Evolutionary conservation across 2,797 vertebrate genomes (phyloP), one percentile per base, ranked within the genome.

Genomic region (Phalloptychus januarius): DNA sequence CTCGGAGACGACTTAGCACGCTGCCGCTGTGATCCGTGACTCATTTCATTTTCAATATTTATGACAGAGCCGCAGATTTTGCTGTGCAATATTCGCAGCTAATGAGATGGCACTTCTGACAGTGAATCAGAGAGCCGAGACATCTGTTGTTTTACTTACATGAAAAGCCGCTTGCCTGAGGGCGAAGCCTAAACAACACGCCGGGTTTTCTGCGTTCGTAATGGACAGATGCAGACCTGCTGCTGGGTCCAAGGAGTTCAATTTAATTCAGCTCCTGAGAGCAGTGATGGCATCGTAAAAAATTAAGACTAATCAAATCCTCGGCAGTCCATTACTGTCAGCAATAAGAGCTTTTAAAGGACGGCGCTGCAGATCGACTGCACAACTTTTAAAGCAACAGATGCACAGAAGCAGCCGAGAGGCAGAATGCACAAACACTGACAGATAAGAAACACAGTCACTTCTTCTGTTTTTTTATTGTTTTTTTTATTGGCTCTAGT

Each of bases 1-100:
- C 86, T 80, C 89, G 28, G 87, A 88, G 87, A 92, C 81, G 82
- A 89, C 89, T 89, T 87, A 87, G 84, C 86, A 82, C 80, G 84
- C 82, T 82, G 83, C 85, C 67, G 85, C 91, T 81, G 79, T 84
- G 85, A 91, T 90, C 89, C 78, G 82, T 78, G 86, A 90, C 50
- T 88, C 87, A 90, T 85, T 90, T 72, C 72, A 70, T 83, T 86
- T 78, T 79, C 76, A 88, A 83, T 87, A 89, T 92, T 88, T 85
- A 86, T 81, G 79, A 86, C 88, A 74, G 83, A 84, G 52, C 71
- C 54, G 74, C 77, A 86, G 70, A 79, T 46, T 80, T 87, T 83
- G n/a, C 83, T 74, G 79, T 74, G 79, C 76, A 85, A 82, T 72
- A 83, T 76, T 85, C 80, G 56, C 1, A 25, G 65, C 48, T 63